Percentiles rank a stretch among this genome's conserved stretches.
Evolutionary conservation across 1,140 invertebrate genomes (phyloP).

Genomic region (Bradysia coprophila): DNA sequence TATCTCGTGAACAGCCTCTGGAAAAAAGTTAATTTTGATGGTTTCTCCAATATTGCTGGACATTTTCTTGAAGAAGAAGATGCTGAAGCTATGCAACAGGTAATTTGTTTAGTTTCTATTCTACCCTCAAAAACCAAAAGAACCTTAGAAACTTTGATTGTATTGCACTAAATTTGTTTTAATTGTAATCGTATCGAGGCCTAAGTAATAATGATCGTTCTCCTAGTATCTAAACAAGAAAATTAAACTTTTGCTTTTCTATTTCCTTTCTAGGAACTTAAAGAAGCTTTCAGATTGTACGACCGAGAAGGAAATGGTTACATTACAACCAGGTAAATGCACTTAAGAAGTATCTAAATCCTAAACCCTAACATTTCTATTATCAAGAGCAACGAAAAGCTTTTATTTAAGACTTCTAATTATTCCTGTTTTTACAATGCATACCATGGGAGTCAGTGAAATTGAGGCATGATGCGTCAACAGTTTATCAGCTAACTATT

Average conservation of each 20-base stretch:
- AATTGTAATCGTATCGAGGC: no score
- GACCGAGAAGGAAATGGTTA: constrained; percentile 77
- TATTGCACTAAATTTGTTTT: neutral
- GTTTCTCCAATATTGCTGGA: constrained; percentile 76
- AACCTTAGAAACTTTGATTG: neutral
- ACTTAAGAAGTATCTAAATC: neutral
- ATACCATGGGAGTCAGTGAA: no score
- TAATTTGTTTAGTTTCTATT: neutral
- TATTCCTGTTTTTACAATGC: no score
- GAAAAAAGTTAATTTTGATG: constrained; percentile 87
- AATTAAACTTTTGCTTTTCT: no score
- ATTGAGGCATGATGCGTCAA: no score
- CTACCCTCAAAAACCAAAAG: neutral
- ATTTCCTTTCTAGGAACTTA: no score
- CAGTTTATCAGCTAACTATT: no score
- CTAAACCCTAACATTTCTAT: no score
- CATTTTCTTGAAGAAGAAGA: constrained; percentile 83
- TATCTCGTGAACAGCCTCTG: constrained; percentile 31
- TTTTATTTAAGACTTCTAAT: no score
- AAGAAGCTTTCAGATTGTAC: constrained; percentile 75
- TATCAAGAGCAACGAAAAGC: no score
- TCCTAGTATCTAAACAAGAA: no score
- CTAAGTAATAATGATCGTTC: no score
- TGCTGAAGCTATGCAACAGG: constrained; percentile 80
- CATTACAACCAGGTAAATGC: constrained; percentile 27